Percentiles rank a stretch among this genome's conserved stretches.
phyloP scores from a whole-genome alignment of 2,888 invertebrate genomes.

The Stegophylla sp. region DNA sequence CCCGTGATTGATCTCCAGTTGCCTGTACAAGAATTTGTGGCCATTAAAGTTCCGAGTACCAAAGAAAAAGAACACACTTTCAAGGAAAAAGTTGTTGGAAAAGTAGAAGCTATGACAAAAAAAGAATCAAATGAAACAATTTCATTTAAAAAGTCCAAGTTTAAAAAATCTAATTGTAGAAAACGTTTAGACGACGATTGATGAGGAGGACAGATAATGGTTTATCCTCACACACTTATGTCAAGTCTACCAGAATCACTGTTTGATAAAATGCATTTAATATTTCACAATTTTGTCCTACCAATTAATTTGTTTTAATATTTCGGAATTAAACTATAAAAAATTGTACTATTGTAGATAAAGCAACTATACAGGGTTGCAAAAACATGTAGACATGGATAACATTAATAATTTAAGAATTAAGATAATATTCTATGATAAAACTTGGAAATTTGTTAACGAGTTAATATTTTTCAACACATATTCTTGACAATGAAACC shows the following conservation, averaged over 20 bases:
- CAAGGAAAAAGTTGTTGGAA: conserved; percentile 63
- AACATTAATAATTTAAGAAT: no score
- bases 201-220: background rate
- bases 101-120: background rate
- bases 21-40: conserved; percentile 67
- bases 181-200: conserved; percentile 72
- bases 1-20: conserved; percentile 73
- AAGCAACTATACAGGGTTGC: no score
- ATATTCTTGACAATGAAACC: no score
- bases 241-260: background rate
- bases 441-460: no score
- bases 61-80: conserved; percentile 62
- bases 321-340: no score
- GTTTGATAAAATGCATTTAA: background rate
- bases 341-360: no score
- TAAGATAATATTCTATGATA: no score
- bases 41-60: conserved; percentile 62
- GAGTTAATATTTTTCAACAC: no score
- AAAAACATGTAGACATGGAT: no score
- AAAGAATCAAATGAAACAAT: conserved; percentile 60
- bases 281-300: background rate
- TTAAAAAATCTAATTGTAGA: conserved; percentile 72
- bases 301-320: no score
- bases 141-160: conserved; percentile 76
- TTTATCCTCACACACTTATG: background rate